Percentiles rank a stretch among this genome's conserved stretches.
These are phyloP conservation scores for Lampropteryx suffumata DNA, from an alignment of 2,888 invertebrate species.

Conservation along the genomic window DNA sequence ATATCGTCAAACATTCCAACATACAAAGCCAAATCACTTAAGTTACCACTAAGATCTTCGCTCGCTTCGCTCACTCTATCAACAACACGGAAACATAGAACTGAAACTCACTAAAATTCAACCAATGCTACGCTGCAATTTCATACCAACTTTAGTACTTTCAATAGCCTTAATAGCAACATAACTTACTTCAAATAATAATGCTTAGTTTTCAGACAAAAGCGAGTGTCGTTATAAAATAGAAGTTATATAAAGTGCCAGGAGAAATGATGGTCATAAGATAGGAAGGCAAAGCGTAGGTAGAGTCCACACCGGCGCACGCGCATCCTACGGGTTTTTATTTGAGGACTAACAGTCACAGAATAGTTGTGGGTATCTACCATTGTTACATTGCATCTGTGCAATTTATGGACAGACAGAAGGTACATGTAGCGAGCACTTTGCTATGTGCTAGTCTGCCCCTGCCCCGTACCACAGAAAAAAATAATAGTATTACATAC, in stretches of 20 bases:
- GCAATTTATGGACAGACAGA: slow-evolving; percentile 64
- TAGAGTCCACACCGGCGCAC: slow-evolving; percentile 37
- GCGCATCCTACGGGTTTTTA: slow-evolving; percentile 52
- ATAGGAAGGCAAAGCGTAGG: slow-evolving; percentile 65
- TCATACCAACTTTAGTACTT: slow-evolving; percentile 5
- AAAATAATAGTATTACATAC: too few relatives aligned
- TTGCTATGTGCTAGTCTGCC: slow-evolving; percentile 4
- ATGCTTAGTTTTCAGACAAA: slow-evolving; percentile 39
- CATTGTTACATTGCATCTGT: slow-evolving; percentile 64
- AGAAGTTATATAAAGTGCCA: slow-evolving; percentile 70
- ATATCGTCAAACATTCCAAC: too few relatives aligned
- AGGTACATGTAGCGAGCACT: slow-evolving; percentile 30
- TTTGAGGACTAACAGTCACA: slow-evolving; percentile 25
- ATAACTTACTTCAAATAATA: slow-evolving; percentile 19
- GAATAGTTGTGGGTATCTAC: slow-evolving; percentile 27
- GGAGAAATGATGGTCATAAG: slow-evolving; percentile 72
- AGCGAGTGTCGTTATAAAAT: slow-evolving; percentile 62
- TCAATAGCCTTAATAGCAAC: slow-evolving; percentile 15
- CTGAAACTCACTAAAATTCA: too few relatives aligned
- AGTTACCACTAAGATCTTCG: too few relatives aligned
- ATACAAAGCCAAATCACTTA: too few relatives aligned
- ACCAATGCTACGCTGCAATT: too few relatives aligned
- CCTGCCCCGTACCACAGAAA: neutral
- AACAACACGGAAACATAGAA: too few relatives aligned
- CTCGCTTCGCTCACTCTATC: too few relatives aligned